phyloP scores from a whole-genome alignment of 2,888 invertebrate genomes.

The Pogonocherus hispidulus region DNA sequence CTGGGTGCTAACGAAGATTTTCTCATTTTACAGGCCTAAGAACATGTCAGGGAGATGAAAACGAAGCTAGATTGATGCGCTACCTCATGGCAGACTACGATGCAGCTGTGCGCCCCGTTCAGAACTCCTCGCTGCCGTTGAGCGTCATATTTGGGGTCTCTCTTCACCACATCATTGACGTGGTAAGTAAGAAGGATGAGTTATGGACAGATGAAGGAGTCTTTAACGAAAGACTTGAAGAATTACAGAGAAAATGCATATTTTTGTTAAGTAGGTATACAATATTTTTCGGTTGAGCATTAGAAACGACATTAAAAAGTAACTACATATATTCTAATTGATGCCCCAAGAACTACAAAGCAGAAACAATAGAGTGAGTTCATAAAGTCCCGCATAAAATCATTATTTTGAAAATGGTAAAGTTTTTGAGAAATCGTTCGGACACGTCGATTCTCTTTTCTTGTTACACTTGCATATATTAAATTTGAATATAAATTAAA shows the following conservation, averaged over 20 bases:
- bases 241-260: neutral
- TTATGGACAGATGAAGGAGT: neutral
- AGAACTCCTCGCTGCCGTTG: conserved; percentile 82
- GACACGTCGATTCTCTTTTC: no score
- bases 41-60: conserved; percentile 71
- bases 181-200: conserved; percentile 73
- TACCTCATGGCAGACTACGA: conserved; percentile 84
- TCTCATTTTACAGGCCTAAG: conserved; percentile 41
- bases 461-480: no score
- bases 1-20: conserved; percentile 17
- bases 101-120: conserved; percentile 82
- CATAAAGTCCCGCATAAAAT: no score
- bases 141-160: conserved; percentile 86
- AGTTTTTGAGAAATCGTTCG: no score
- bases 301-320: no score
- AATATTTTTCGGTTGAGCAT: no score
- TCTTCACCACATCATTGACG: conserved; percentile 88
- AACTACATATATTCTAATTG: no score
- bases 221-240: neutral
- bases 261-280: no score
- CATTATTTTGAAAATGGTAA: no score
- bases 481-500: no score
- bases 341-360: no score
- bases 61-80: conserved; percentile 80
- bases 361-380: no score